Base-by-base conservation (phyloP, 2,113 vertebrate species). In the Acinonyx jubatus region DNA sequence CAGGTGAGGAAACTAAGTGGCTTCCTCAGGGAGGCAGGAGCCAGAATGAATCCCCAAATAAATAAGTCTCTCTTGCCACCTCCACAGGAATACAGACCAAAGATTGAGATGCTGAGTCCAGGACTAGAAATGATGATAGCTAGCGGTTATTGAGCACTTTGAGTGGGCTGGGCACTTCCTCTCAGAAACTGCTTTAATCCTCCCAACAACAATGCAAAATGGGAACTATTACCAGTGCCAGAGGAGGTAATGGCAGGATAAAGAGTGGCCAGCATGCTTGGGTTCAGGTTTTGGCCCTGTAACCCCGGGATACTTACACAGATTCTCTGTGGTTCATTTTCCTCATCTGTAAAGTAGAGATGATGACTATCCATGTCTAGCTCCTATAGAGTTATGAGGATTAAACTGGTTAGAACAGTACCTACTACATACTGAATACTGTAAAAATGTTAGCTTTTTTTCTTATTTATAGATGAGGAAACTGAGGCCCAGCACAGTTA, bases 1-100 rank as follows among this genome's bases (percentile, higher is more conserved):
- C 19, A 86, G 73, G 50, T 78, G 25, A 63, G 50, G 79, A 81
- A 88, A 97, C 27, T 15, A 79, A 92, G 68, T 80, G 38, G 4
- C 65, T 97, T 97, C 96, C 27, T 93, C 48, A 97, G 88, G 19
- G 41, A 81, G 50, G 13, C 41, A 93, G 29, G 48, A 96, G 66
- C 36, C 68, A 57, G 50, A 88, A 68, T 25, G 69, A 91, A 90
- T 81, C 31, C 50, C 79, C 81, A 87, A 83, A 66, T 93, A 93
- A 89, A 71, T 91, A 93, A 91, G 69, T 91, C 29, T 95, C 25
- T 93, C 27, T 41, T 94, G 45, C 79, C 27, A 89, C n/a, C n/a
- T 89, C 73, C 80, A 63, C 82, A 50, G 50, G 88, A 96, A 91
- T 92, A 93, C 38, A 96, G 79, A 96, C 33, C 45, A 84, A 9